Conservation (phyloP, 1,140 invertebrate species). For the Ips nitidus region DNA sequence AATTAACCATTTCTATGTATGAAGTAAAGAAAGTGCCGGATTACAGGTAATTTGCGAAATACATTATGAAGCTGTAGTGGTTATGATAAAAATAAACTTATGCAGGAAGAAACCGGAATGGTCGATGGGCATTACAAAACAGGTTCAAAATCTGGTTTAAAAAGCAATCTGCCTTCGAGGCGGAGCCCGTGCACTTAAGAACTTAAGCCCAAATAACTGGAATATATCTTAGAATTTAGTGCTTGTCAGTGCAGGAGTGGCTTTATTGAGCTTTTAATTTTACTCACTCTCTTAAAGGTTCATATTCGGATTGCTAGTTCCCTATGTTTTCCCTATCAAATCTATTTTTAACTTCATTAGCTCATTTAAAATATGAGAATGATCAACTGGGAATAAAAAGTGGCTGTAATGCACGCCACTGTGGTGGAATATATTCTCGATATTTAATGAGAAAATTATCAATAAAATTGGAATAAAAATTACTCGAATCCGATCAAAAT, state of each 20-base stretch:
- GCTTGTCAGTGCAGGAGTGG: not conserved
- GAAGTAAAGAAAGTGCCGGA: too few species aligned
- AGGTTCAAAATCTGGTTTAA: slow-evolving; percentile 31
- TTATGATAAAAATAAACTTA: not conserved
- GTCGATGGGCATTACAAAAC: slow-evolving; percentile 8
- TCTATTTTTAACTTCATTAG: slow-evolving; percentile 1
- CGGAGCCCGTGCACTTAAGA: slow-evolving; percentile 5
- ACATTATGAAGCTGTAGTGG: too few species aligned
- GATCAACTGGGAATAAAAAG: not conserved
- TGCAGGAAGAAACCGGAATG: not conserved
- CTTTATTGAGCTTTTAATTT: not conserved
- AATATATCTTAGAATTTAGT: slow-evolving; percentile 2
- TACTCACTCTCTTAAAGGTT: not conserved
- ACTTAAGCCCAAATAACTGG: not conserved
- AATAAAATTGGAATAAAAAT: slow-evolving; percentile 28
- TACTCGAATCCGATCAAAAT: slow-evolving; percentile 22
- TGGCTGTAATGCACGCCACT: not conserved
- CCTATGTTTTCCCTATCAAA: too few species aligned
- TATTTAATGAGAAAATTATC: slow-evolving; percentile 28
- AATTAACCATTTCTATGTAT: too few species aligned
- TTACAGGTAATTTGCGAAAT: too few species aligned
- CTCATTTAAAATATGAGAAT: not conserved
- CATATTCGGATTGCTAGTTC: too few species aligned
- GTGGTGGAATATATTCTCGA: slow-evolving; percentile 9
- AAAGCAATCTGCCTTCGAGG: not conserved